Percentiles rank a stretch among this genome's conserved stretches.
Conservation (phyloP, 2,113 vertebrate species). For the Rynchops niger region DNA sequence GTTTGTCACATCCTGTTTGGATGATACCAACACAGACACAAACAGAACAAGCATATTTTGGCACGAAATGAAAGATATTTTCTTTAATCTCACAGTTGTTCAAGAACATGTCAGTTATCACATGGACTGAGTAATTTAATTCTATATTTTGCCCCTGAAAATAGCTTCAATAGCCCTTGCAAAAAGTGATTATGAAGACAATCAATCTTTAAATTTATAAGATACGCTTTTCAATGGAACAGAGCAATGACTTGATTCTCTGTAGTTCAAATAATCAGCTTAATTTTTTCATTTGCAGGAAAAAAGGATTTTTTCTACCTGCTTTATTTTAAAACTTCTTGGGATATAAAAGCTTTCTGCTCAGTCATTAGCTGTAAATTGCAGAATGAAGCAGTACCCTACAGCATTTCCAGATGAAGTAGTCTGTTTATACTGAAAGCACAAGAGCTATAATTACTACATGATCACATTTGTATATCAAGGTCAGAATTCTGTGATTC, state of each 20-base stretch:
- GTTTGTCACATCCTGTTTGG: slow-evolving; percentile 39
- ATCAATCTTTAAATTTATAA: background rate
- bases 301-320: slow-evolving; percentile 9
- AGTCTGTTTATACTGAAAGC: slow-evolving; percentile 61
- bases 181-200: background rate
- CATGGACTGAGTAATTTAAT: background rate
- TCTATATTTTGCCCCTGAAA: background rate
- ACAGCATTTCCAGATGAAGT: slow-evolving; percentile 43
- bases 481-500: slow-evolving; percentile 71
- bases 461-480: slow-evolving; percentile 59
- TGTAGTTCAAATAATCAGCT: background rate
- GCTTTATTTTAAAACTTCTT: slow-evolving; percentile 13
- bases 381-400: slow-evolving; percentile 6
- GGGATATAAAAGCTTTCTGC: background rate
- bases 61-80: background rate
- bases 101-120: background rate
- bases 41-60: slow-evolving; percentile 32
- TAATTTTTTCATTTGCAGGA: background rate
- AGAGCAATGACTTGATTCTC: background rate
- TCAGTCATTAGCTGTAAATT: slow-evolving; percentile 40
- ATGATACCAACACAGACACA: background rate
- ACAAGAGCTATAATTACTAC: slow-evolving; percentile 65
- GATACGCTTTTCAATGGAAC: background rate
- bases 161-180: background rate
- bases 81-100: background rate